Percentiles rank a stretch among this genome's conserved stretches.
phyloP scores from a whole-genome alignment of 2,797 vertebrate species.

The Pseudocheirus occidentalis region DNA sequence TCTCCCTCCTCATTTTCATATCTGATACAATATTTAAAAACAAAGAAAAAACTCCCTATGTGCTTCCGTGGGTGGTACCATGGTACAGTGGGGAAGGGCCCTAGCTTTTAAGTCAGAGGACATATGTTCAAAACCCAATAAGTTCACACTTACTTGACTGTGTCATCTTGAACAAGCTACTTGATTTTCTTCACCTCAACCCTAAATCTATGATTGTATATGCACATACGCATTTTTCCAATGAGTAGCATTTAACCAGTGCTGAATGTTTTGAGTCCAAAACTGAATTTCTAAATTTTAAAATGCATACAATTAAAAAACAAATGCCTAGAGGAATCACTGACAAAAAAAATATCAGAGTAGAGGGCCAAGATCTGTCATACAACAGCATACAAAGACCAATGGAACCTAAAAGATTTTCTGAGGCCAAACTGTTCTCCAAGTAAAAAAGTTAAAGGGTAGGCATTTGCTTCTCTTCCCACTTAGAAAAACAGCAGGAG shows the following conservation, averaged over 20 bases:
- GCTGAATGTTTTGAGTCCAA: not conserved
- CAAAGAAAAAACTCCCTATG: not conserved
- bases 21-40: not conserved
- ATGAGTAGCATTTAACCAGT: not conserved
- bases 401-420: not conserved
- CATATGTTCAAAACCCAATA: not conserved
- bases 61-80: not conserved
- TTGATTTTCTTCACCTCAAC: not conserved
- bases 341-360: not conserved
- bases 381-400: not conserved
- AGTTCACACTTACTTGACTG: not conserved
- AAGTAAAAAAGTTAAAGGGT: not conserved
- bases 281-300: constrained; percentile 39
- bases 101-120: not conserved
- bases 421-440: not conserved
- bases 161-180: not conserved
- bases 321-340: not conserved
- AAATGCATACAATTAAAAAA: not conserved
- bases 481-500: not conserved
- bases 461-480: not conserved
- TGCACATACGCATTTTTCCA: not conserved
- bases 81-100: not conserved
- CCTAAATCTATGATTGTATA: not conserved
- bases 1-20: not conserved
- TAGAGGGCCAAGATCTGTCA: not conserved